Evolutionary conservation across 2,113 vertebrate species (phyloP), one percentile per base, ranked within the genome.

Genomic region (Gobius niger): DNA sequence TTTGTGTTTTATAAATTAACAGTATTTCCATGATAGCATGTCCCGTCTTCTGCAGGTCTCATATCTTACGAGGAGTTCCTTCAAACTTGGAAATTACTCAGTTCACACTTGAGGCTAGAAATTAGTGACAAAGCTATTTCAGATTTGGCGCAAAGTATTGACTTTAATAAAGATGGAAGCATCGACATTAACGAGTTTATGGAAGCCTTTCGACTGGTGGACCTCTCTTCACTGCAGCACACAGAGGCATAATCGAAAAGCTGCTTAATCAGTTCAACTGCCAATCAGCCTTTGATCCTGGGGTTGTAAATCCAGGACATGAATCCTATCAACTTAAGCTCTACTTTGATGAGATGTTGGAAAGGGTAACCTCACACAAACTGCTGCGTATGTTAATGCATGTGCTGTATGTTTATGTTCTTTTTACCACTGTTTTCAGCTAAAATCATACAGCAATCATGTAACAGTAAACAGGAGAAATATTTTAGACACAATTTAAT

Each of bases 131-230:
- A 95, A 0, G 92, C 91, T 67, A 93, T 98, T 66, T 73, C 86
- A 0, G 91, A 95, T 87, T 84, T 99, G 68, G 95, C 94, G 12
- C 89, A 91, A 50, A 97, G 95, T 88, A 98, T 98, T 0, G 96
- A 98, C 76, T 98, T 99, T 91, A 98, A 98, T 83, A 97, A 96
- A 76, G 96, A 98, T 0, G 96, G 96, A 11, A 95, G 90, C 86
- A 97, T 98, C 0, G 96, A 98, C 73, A 98, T 98, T 88, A 99
- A 98, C 0, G 96, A 98, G 89, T 98, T 99, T 90, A 92, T 98
- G 72, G 96, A 99, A 88, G 96, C 96, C 7, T 98, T 98, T 77
- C 93, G 95, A 46, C 92, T 99, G 0, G 93, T 95, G 60, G 94
- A 92, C 87, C 93, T 80, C 72, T 92, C 68, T 67, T 63, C 65